Conservation (phyloP, 2,797 vertebrate genomes). For the Alca torda region DNA sequence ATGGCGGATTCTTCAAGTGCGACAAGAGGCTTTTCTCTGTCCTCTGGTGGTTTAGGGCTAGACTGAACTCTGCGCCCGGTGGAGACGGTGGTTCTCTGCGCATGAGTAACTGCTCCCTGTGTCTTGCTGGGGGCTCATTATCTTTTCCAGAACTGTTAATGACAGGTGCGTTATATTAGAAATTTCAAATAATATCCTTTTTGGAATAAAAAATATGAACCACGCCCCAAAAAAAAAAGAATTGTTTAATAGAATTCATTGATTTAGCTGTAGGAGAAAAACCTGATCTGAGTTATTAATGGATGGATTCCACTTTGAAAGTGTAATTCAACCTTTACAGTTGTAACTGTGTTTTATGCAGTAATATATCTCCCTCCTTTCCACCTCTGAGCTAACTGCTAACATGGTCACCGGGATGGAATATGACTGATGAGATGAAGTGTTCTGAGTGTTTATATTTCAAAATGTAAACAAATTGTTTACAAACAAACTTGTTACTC, state of each 20-base stretch:
- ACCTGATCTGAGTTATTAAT: not conserved
- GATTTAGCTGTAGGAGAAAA: not conserved
- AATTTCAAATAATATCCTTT: not conserved
- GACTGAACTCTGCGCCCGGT: not conserved
- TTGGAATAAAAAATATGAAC: not conserved
- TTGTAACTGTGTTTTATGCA: not conserved
- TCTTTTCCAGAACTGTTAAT: not conserved
- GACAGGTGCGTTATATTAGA: not conserved
- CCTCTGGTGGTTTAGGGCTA: not conserved
- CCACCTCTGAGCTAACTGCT: not conserved
- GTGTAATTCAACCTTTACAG: not conserved
- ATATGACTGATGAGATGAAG: not conserved
- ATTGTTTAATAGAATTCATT: not conserved
- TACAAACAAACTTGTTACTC: not conserved
- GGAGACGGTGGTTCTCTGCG: not conserved
- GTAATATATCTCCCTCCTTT: not conserved
- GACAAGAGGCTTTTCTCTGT: not conserved
- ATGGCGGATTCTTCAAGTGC: not conserved
- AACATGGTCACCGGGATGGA: not conserved
- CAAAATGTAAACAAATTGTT: conserved; percentile 1
- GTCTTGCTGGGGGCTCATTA: not conserved
- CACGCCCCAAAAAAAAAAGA: not conserved
- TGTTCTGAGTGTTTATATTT: not conserved
- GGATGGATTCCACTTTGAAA: not conserved
- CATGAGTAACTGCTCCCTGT: not conserved